Percentiles rank a stretch among this genome's conserved stretches.
These are phyloP conservation scores for Heliothis peltigera DNA, from an alignment of 2,888 invertebrate species.

Conservation along the genomic window DNA sequence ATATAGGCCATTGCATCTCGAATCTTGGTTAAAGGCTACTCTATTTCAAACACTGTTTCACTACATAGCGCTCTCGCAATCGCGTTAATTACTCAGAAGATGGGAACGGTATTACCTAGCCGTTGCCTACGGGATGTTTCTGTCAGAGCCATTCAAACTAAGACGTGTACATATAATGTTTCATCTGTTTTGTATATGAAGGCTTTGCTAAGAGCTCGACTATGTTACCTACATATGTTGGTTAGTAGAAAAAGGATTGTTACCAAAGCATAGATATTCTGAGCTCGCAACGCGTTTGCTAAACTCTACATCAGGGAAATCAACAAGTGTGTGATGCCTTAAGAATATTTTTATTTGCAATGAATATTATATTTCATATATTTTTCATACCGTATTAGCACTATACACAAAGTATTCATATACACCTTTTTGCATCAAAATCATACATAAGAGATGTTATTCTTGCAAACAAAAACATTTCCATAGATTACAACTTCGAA, in stretches of 20 bases:
- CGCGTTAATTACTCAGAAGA: constrained; percentile 80
- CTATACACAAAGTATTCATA: neutral
- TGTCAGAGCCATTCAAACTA: constrained; percentile 44
- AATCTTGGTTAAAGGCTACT: constrained; percentile 77
- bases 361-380: neutral
- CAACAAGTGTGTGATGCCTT: constrained; percentile 46
- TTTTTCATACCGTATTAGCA: neutral
- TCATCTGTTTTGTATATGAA: constrained; percentile 19
- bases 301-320: constrained; percentile 12
- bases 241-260: neutral
- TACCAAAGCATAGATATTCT: neutral
- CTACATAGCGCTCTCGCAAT: constrained; percentile 72
- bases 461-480: neutral
- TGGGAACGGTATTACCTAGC: constrained; percentile 61
- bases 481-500: neutral
- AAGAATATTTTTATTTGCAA: neutral
- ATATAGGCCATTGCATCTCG: constrained; percentile 79
- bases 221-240: neutral
- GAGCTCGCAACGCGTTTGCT: neutral
- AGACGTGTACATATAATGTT: constrained; percentile 31
- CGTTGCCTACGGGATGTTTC: constrained; percentile 41
- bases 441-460: neutral
- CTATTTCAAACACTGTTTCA: constrained; percentile 71
- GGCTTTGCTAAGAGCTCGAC: neutral
- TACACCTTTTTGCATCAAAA: neutral